These are phyloP conservation scores for Dipodomys spectabilis DNA, from an alignment of 2,113 vertebrate genomes.

Conservation along the genomic window DNA sequence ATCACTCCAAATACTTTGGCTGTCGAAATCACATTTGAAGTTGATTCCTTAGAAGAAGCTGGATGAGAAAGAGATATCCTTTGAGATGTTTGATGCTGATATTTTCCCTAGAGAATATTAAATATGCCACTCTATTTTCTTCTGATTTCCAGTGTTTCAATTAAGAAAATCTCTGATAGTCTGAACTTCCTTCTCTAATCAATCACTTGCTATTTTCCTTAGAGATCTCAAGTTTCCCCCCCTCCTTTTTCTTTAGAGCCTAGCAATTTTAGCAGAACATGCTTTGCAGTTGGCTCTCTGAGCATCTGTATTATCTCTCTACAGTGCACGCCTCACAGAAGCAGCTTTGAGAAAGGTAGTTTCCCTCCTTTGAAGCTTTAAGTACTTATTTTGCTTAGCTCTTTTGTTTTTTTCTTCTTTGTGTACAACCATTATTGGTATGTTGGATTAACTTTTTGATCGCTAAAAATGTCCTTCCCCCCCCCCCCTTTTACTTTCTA, in stretches of 20 bases:
- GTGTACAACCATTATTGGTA: neutral
- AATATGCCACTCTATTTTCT: constrained; percentile 30
- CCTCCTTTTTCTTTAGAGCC: constrained; percentile 15
- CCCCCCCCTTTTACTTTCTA: neutral
- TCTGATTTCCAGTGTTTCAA: neutral
- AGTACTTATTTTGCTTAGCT: neutral
- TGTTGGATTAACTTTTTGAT: neutral
- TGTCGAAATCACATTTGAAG: neutral
- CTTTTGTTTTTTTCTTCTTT: neutral
- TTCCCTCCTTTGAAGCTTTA: neutral
- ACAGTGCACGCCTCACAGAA: neutral
- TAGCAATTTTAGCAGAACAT: constrained; percentile 3
- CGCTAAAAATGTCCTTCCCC: neutral
- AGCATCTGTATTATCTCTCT: neutral
- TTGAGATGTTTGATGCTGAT: neutral
- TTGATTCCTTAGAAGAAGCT: neutral
- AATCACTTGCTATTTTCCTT: neutral
- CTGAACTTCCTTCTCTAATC: constrained; percentile 20
- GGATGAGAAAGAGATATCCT: neutral
- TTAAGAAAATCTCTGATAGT: neutral
- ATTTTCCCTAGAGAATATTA: constrained; percentile 10
- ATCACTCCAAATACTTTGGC: neutral
- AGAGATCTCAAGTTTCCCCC: neutral
- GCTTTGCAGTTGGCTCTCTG: neutral
- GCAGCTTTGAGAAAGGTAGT: neutral